Base-by-base conservation (phyloP, 2,888 invertebrate species). In the Pediacus dermestoides region DNA sequence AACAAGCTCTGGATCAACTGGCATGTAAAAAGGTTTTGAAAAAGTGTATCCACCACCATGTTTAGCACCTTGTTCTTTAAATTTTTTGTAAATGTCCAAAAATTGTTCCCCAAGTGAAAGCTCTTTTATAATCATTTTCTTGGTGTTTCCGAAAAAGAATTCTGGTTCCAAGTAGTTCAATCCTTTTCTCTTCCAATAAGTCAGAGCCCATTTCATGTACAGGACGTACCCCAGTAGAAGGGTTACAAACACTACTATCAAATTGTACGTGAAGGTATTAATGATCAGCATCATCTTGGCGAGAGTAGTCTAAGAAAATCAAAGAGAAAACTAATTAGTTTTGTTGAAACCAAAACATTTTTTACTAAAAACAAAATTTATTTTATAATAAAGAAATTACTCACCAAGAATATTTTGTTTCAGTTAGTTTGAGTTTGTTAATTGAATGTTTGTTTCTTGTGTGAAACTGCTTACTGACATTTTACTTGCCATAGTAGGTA, bases 131-230 rank as follows among this genome's bases (percentile, higher is more conserved):
- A 18, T 18, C 21, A 18, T 18, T 18, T 18, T 18, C n/a, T n/a
- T 18, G 21, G n/a, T 18, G 21, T 18, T 18, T n/a, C 21, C 21
- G 21, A 18, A 18, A n/a, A 18, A 18, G 21, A 18, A 18, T 7
- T 7, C n/a, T 18, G 21, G 21, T n/a, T 18, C 21, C 6, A 18
- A 7, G 6, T 18, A n/a, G 21, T 6, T 18, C n/a, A 18, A n/a
- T 6, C 21, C 21, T 6, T 6, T 7, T 7, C 21, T 6, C 21
- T 6, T 18, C 21, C 21, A 18, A n/a, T 18, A 18, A 18, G 21
- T 18, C n/a, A 7, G 21, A 6, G 6, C n/a, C 21, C 21, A 18
- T 6, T 18, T 18, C n/a, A 18, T 18, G 21, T 18, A 18, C 6
- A 18, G 6, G 6, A 18, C 21, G n/a, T n/a, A 7, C n/a, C 21